Evolutionary conservation across 2,113 vertebrate species (phyloP), one percentile per base, ranked within the genome.

Genomic region (Deroptyus accipitrinus): DNA sequence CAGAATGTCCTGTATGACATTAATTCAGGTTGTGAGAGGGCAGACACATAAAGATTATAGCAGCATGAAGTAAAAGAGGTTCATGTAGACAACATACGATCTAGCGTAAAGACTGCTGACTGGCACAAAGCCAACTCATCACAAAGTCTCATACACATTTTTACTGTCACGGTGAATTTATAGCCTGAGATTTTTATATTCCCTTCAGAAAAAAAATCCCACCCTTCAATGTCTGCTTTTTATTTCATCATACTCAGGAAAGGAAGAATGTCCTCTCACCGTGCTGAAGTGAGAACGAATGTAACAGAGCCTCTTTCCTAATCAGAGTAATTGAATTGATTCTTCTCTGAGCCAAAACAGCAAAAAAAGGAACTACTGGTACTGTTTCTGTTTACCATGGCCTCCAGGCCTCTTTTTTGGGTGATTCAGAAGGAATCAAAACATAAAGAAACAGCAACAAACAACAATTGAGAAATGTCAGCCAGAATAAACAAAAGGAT

Each of bases 391-490:
- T 83, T 49, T 78, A 48, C 35, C 55, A 39, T 35, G 31, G n/a
- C 84, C 39, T 78, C 62, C 44, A 82, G 70, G 37, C 31, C 35
- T 89, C 51, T 67, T 63, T 70, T 86, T 27, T 78, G 49, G 49
- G 70, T 94, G 86, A 92, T 52, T 89, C 81, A 89, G 66, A 87
- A 73, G 24, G 69, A 91, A 94, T 84, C 66, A 64, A 87, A 91
- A 75, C 18, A 37, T 48, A 68, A 42, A 83, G 55, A 89, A 94
- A 49, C 5, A 54, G 39, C 22, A 86, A 82, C 27, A 82, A 91
- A 75, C 1, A 1, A n/a, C 74, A 67, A 44, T 15, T 55, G 54
- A 55, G 54, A 55, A 55, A 55, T 68, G 48, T 79, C 69, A 82
- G 52, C 33, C 81, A 94, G 51, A 52, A 94, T 63, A 92, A 82